phyloP scores from a whole-genome alignment of 2,797 vertebrate genomes.

The Graptemys geographica region DNA sequence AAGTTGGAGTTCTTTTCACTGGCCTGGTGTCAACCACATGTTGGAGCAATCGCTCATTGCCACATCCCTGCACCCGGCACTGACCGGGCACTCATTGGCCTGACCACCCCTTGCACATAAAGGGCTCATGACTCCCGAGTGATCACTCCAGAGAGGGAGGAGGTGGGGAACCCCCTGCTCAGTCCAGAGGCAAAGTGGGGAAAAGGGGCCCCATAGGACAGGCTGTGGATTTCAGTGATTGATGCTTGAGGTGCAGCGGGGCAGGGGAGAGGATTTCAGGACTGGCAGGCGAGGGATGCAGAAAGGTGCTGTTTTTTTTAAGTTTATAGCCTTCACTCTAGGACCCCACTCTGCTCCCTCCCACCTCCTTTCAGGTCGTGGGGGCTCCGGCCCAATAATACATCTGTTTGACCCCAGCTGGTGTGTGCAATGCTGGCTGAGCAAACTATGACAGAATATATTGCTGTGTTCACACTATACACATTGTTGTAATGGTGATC shows the following conservation, averaged over 20 bases:
- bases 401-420: neutral
- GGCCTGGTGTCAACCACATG: neutral
- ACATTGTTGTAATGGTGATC: no score
- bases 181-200: rapidly evolving
- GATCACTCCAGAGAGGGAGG: neutral
- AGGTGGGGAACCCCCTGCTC: rapidly evolving
- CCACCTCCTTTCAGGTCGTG: neutral
- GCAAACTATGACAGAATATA: neutral
- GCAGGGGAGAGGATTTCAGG: neutral
- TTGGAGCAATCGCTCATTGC: neutral
- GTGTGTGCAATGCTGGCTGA: neutral
- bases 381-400: neutral
- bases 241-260: neutral
- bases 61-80: no score
- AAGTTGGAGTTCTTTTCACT: neutral
- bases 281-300: no score
- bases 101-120: neutral
- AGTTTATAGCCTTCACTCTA: neutral
- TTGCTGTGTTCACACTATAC: no score
- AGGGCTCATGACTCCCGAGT: neutral
- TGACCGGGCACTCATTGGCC: neutral
- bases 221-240: neutral
- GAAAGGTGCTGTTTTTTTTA: no score
- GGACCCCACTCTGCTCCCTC: neutral
- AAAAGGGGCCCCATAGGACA: rapidly evolving